Evolutionary conservation across 2,888 invertebrate species (phyloP).

Genomic region (Pachymerium ferrugineum): DNA sequence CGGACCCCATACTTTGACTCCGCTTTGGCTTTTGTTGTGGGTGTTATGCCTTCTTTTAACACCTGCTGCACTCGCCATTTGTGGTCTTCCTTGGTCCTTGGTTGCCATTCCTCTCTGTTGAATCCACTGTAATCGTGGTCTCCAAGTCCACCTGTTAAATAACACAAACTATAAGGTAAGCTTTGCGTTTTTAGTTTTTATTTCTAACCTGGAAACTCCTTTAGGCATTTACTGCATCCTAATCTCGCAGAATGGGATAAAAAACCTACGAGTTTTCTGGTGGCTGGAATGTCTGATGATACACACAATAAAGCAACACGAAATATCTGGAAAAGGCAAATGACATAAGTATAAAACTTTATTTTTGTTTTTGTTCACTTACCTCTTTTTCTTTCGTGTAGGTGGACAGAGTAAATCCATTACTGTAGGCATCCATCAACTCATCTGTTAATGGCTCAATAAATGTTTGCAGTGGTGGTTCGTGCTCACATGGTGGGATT

Average conservation of each 20-base stretch:
- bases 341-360: neutral
- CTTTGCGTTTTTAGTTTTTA: neutral
- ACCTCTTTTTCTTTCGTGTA: neutral
- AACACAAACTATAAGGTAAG: neutral
- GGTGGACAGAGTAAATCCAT: neutral
- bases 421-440: neutral
- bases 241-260: neutral
- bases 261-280: neutral
- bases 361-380: neutral
- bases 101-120: neutral
- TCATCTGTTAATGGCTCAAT: neutral
- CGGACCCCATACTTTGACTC: neutral
- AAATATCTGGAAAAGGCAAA: neutral
- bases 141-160: neutral
- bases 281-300: neutral
- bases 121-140: neutral
- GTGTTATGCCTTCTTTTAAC: neutral
- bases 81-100: neutral
- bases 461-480: neutral
- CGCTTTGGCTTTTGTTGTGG: neutral
- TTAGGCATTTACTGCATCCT: neutral
- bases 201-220: neutral
- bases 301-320: neutral
- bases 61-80: no score
- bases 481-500: neutral